A percentile compares a stretch with the other conserved stretches of the same genome.
Conservation (phyloP, 2,797 vertebrate genomes). For the Ambastaia sidthimunki region DNA sequence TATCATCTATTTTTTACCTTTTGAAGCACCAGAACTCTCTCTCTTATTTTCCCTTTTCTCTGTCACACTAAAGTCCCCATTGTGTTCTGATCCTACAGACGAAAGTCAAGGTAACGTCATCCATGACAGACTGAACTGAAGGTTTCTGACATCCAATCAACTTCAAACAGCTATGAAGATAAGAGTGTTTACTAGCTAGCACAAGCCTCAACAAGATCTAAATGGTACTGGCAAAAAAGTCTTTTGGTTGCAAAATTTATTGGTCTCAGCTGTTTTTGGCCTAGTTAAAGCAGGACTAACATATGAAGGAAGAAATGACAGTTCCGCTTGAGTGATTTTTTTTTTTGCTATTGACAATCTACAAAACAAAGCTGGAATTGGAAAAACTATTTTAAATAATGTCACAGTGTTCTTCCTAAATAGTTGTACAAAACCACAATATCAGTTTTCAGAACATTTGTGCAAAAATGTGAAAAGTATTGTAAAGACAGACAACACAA, state of each 20-base stretch:
- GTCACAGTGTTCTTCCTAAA: too few species aligned
- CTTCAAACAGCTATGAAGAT: not conserved
- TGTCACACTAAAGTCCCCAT: constrained; percentile 13
- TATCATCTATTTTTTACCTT: constrained; percentile 14
- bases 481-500: too few species aligned
- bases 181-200: not conserved
- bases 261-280: not conserved
- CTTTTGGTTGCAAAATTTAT: too few species aligned
- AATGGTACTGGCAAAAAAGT: not conserved
- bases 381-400: too few species aligned
- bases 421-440: too few species aligned
- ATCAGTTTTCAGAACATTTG: too few species aligned
- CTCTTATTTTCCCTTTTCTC: not conserved
- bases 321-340: too few species aligned
- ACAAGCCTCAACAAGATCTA: not conserved
- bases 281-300: not conserved
- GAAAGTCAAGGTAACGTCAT: not conserved
- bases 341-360: too few species aligned
- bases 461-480: too few species aligned
- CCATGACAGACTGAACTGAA: not conserved
- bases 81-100: constrained; percentile 5
- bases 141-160: constrained; percentile 24
- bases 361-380: too few species aligned
- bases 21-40: not conserved
- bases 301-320: not conserved